Evolutionary conservation across 2,113 vertebrate species (phyloP), one percentile per base, ranked within the genome.

Genomic region (Suncus etruscus): DNA sequence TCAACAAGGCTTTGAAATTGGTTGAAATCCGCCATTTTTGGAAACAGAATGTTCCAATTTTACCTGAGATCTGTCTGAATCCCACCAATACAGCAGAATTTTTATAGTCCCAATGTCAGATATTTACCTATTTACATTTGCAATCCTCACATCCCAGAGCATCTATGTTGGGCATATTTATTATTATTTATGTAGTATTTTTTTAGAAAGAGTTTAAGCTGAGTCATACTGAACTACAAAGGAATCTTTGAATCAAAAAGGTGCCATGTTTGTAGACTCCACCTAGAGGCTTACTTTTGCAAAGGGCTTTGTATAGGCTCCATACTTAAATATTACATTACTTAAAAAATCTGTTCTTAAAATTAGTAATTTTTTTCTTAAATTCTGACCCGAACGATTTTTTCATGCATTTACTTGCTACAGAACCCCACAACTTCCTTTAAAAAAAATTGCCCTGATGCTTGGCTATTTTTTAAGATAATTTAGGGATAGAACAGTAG

Each of bases 171-270:
- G 48, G 3, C 25, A 74, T 39, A 39, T 39, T 39, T 39, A 39
- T 39, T 39, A 39, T 39, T 39, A 39, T 74, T 84, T 72, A 90
- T 89, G 85, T 83, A 83, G 45, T 65, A 75, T 80, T 85, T 93
- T 94, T 93, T 94, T 65, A 11, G 47, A 25, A 92, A 68, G 50
- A 87, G 31, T 87, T 95, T 82, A 95, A 94, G 94, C 95, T 96
- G 95, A 97, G 93, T 97, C 95, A 97, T 95, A 90, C 39, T 69
- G 90, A 95, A 81, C 89, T 96, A 93, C 92, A 91, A 93, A 95
- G 92, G 85, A 96, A 93, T 95, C 95, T 92, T 93, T 94, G 66
- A 72, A 91, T 15, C 58, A 61, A 79, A 95, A 95, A 94, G 80
- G 80, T 94, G 32, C 90, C 63, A 86, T 92, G 81, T 50, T 74